Percentiles rank a stretch among this genome's conserved stretches.
phyloP scores from a whole-genome alignment of 2,797 vertebrate genomes.

The Onychomys arenicola region DNA sequence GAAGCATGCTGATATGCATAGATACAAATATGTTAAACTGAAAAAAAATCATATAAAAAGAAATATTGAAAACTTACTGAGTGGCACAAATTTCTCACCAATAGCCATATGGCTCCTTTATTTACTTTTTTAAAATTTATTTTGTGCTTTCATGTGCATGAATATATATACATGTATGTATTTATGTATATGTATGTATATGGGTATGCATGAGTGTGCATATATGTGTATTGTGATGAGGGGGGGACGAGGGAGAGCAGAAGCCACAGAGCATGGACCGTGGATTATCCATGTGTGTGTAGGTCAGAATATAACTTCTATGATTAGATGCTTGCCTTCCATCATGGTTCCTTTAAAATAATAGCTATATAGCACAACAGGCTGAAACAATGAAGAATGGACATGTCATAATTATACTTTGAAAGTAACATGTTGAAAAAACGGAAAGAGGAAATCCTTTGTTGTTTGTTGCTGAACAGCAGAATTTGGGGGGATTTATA shows the following conservation, averaged over 20 bases:
- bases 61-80: constrained; percentile 25
- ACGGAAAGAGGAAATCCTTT: not conserved
- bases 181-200: too few species aligned
- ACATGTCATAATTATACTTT: not conserved
- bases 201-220: not conserved
- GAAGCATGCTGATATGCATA: not conserved
- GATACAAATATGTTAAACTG: not conserved
- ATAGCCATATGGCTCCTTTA: not conserved
- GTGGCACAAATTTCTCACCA: not conserved
- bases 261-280: not conserved
- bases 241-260: not conserved
- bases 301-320: not conserved
- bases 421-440: constrained; percentile 1
- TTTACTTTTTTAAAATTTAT: not conserved
- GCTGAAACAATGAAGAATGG: not conserved
- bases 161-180: too few species aligned
- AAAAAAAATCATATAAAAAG: not conserved
- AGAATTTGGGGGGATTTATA: not conserved
- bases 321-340: not conserved
- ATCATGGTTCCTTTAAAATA: not conserved
- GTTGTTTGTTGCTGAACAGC: not conserved
- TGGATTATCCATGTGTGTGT: not conserved
- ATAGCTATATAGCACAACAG: not conserved
- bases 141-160: not conserved
- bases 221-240: not conserved